Evolutionary conservation across 30 jellyfish, hydroid and myxozoan species (phyloP).

Genomic region (Aurelia sp.): DNA sequence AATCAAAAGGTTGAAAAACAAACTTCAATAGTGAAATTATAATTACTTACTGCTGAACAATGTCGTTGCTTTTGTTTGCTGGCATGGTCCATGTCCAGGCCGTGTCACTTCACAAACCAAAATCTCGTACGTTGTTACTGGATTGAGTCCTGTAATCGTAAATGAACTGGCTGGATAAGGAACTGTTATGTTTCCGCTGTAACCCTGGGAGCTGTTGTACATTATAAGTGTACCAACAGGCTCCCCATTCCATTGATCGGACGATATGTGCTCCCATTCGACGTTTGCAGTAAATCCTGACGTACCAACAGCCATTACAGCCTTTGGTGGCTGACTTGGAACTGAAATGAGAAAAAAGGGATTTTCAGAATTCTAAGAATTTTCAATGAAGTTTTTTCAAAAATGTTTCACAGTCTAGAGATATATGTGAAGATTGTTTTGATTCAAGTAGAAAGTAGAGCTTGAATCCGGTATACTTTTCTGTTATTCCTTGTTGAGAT

Average conservation of each 20-base stretch:
- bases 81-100: conserved; percentile 68
- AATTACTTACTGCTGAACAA: not conserved
- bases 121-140: conserved; percentile 45
- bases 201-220: not conserved
- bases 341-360: conserved; percentile 3
- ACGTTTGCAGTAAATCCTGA: conserved; percentile 30
- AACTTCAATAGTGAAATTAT: conserved; percentile 5
- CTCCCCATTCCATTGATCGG: conserved; percentile 23
- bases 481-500: not conserved
- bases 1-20: no score
- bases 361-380: no score
- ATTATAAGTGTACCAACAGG: not conserved
- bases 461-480: not conserved
- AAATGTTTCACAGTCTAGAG: not conserved
- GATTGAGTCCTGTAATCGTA: not conserved
- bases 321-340: conserved; percentile 61
- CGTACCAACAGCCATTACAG: conserved; percentile 10
- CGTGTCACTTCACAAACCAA: conserved; percentile 42
- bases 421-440: not conserved
- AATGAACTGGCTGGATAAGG: not conserved
- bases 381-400: not conserved
- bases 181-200: not conserved
- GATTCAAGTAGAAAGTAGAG: not conserved
- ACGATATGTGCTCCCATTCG: conserved; percentile 28
- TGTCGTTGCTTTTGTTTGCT: conserved; percentile 40